Conservation (phyloP, 2,888 invertebrate genomes). For the Holacanthella duospinosa region DNA sequence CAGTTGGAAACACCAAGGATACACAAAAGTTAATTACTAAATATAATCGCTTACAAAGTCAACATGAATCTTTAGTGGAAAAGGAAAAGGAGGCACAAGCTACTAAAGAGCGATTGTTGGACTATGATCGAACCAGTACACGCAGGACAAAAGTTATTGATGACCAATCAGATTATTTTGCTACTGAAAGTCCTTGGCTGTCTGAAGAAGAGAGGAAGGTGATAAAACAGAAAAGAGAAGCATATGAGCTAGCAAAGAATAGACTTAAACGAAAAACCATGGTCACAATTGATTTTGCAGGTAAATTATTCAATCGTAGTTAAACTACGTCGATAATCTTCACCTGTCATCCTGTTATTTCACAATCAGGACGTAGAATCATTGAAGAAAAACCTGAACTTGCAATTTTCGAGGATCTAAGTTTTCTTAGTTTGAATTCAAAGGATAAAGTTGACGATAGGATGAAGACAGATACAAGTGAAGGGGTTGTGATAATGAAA, state of each 20-base stretch:
- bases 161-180: constrained; percentile 87
- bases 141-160: constrained; percentile 61
- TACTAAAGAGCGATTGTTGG: constrained; percentile 67
- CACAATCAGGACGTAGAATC: constrained; percentile 43
- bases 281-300: constrained; percentile 63
- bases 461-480: constrained; percentile 6
- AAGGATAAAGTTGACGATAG: constrained; percentile 9
- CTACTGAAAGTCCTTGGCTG: constrained; percentile 67
- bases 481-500: constrained; percentile 8
- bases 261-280: constrained; percentile 55
- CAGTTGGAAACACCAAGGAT: constrained; percentile 56
- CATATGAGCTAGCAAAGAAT: constrained; percentile 57
- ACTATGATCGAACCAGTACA: constrained; percentile 65
- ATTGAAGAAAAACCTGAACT: constrained; percentile 44
- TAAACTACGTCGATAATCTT: no score
- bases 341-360: constrained; percentile 6
- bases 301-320: constrained; percentile 40
- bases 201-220: constrained; percentile 57
- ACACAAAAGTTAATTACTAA: constrained; percentile 49
- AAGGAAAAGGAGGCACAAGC: constrained; percentile 47
- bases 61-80: constrained; percentile 13
- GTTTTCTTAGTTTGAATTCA: constrained; percentile 7
- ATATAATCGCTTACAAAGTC: constrained; percentile 23
- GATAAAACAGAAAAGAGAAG: constrained; percentile 55
- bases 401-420: constrained; percentile 36